Conservation (phyloP, 2,797 vertebrate genomes). For the Leucoraja ocellata region DNA sequence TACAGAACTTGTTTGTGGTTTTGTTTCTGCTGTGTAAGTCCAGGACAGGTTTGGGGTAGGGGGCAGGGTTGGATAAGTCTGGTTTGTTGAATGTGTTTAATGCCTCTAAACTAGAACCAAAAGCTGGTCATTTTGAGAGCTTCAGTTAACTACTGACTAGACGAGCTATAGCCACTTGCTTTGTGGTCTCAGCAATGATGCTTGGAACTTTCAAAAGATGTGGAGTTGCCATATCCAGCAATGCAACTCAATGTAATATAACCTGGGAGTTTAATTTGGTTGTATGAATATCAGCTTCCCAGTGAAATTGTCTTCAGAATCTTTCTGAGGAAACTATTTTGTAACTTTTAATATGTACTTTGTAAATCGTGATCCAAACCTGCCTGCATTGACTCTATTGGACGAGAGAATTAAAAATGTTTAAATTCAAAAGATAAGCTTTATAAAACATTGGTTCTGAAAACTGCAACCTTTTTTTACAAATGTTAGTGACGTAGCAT, state of each 20-base stretch:
- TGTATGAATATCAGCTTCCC: not conserved
- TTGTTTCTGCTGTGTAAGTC: conserved; percentile 12
- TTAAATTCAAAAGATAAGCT: conserved; percentile 5
- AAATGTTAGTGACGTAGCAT: conserved; percentile 22
- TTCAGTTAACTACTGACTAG: not conserved
- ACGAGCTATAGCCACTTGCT: not conserved
- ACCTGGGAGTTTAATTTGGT: not conserved
- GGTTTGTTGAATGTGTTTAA: conserved; percentile 17
- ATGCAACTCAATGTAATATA: not conserved
- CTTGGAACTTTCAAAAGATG: not conserved
- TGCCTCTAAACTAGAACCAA: not conserved
- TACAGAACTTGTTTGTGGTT: conserved; percentile 30
- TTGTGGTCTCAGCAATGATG: not conserved
- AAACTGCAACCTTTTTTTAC: conserved; percentile 27
- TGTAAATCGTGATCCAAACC: conserved; percentile 32
- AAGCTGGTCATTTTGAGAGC: not conserved
- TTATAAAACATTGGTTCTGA: conserved; percentile 20
- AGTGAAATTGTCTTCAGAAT: not conserved
- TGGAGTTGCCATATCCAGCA: not conserved
- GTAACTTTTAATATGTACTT: conserved; percentile 30
- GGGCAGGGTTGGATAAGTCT: not conserved
- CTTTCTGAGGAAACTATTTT: not conserved
- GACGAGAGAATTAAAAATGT: not conserved
- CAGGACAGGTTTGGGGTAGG: not conserved
- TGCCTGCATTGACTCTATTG: not conserved